These are phyloP conservation scores for Kryphioiulus occultus DNA, from an alignment of 2,888 invertebrate genomes.

Conservation along the genomic window DNA sequence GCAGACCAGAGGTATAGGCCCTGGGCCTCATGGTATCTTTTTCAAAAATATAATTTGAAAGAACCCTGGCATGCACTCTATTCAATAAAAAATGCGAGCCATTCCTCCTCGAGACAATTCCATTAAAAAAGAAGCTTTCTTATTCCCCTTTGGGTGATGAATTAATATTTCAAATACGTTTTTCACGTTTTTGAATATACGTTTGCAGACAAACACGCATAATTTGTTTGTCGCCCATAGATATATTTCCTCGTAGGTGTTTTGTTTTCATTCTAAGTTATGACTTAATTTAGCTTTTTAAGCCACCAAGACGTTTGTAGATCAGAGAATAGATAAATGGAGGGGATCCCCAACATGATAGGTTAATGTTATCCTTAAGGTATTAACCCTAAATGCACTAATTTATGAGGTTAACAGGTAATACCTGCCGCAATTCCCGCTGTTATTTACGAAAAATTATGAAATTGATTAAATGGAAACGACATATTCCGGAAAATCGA, in stretches of 20 bases:
- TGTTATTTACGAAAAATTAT: not conserved
- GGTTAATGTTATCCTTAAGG: slow-evolving; percentile 25
- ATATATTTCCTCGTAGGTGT: not conserved
- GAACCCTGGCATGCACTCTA: not conserved
- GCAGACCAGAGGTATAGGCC: not conserved
- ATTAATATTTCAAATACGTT: not conserved
- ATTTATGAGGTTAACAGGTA: slow-evolving; percentile 26
- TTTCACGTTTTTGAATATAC: not conserved
- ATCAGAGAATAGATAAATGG: slow-evolving; percentile 13
- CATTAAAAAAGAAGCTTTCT: slow-evolving; percentile 10
- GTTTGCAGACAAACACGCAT: not conserved
- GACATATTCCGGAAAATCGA: not conserved
- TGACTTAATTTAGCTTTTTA: slow-evolving; percentile 29
- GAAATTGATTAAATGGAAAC: not conserved
- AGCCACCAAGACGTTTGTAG: slow-evolving; percentile 24
- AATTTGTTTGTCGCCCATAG: not conserved
- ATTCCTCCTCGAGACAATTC: not conserved
- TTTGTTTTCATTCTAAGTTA: slow-evolving; percentile 24
- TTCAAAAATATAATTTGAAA: not conserved
- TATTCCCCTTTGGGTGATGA: not conserved
- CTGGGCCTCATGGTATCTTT: not conserved
- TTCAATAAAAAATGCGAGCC: not conserved
- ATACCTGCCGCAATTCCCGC: not conserved
- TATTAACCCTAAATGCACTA: slow-evolving; percentile 1
- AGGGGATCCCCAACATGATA: slow-evolving; percentile 26